Base-by-base conservation (phyloP, 2,888 invertebrate species). In the Meloe dianella region DNA sequence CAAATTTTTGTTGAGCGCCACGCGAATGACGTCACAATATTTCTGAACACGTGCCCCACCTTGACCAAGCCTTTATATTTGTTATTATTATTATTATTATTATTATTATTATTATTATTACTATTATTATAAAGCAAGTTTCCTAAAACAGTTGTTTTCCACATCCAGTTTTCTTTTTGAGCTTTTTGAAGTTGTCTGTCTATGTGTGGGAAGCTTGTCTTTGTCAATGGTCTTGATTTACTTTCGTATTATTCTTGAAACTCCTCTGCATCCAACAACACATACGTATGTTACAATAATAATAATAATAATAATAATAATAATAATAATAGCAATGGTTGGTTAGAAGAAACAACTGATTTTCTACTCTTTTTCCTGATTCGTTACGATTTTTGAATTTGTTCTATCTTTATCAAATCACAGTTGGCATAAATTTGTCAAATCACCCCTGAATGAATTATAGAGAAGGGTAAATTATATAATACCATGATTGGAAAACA, bases 11-110 rank as follows among this genome's bases (percentile, higher is more conserved):
- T 41, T 41, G 41, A 41, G 69, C 71, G 75, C 71, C 75, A 75
- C 74, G 73, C 74, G 73, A 70, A 72, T 75, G 75, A 75, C 75
- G 74, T 74, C 75, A 75, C 71, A 67, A 73, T 73, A 70, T 71
- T 67, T 38, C 71, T 70, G 71, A 81, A 79, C 81, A 80, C 80
- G 82, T 81, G 82, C 82, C 82, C 82, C 81, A 82, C 82, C 82
- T 82, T 81, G 76, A 77, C 82, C 82, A 82, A 82, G 81, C 82
- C 82, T 80, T 81, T 78, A 81, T 74, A 73, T 72, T 63, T 69
- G 67, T 72, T 72, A 32, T 32, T 32, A 12, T 32, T 32, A 30
- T 32, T 38, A 4, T 3, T 38, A 38, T 38, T 38, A 3, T 38
- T 38, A 38, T 38, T n/a, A 38, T 38, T n/a, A 14, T n/a, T 38